Conservation (phyloP, 1,140 invertebrate species). For the honey bee (Apis mellifera) region DNA sequence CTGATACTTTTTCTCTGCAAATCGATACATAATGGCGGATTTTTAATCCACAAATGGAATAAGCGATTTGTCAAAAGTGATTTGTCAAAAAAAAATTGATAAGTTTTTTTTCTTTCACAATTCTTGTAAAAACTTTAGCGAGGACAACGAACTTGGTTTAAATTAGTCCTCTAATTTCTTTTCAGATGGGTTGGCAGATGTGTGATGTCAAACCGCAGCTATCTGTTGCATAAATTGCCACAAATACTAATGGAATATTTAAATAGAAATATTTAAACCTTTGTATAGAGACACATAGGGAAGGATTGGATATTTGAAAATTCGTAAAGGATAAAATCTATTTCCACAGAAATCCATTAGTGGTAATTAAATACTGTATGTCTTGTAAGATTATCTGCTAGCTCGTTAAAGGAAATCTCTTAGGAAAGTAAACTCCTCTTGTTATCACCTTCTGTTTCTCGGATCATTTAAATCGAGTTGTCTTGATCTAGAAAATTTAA, state of each 20-base stretch:
- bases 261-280: not conserved
- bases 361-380: constrained; percentile 31
- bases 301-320: not conserved
- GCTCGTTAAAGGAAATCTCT: constrained; percentile 42
- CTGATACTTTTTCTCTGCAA: too few species aligned
- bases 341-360: constrained; percentile 13
- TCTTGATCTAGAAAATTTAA: not conserved
- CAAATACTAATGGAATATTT: not conserved
- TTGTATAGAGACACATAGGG: not conserved
- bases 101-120: too few species aligned
- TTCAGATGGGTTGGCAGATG: too few species aligned
- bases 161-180: not conserved
- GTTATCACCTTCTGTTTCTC: constrained; percentile 30
- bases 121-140: not conserved
- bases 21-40: not conserved
- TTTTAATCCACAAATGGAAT: not conserved
- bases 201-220: not conserved
- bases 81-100: constrained; percentile 24
- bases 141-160: constrained; percentile 2
- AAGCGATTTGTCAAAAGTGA: too few species aligned
- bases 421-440: constrained; percentile 28
- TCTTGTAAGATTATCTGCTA: constrained; percentile 13
- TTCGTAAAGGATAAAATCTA: constrained; percentile 10
- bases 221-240: constrained; percentile 35
- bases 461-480: constrained; percentile 38